These are phyloP conservation scores for Aurelia sp. DNA, from an alignment of 30 jellyfish, hydroid and myxozoan species.

Conservation along the genomic window DNA sequence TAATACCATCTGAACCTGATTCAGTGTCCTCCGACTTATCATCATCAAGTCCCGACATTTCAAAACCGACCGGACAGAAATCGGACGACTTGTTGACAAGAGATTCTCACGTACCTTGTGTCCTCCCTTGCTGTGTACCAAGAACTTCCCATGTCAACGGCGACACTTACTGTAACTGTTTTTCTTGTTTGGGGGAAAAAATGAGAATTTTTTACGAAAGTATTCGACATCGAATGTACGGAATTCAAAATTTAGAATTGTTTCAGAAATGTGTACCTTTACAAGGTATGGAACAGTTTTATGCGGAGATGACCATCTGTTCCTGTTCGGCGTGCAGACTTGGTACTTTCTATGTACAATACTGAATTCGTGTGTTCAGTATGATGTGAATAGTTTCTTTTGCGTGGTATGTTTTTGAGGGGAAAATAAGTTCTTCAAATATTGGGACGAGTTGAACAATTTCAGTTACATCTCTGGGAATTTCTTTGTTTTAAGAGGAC, in stretches of 20 bases:
- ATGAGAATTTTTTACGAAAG: too few species aligned
- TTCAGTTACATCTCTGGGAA: too few species aligned
- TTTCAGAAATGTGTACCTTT: not conserved
- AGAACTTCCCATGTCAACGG: not conserved
- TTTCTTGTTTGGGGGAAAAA: not conserved
- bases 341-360: conserved; percentile 56
- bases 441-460: too few species aligned
- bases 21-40: conserved; percentile 23
- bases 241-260: too few species aligned
- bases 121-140: not conserved
- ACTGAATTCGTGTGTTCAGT: not conserved
- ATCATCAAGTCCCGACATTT: not conserved
- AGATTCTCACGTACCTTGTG: not conserved
- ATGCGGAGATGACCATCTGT: conserved; percentile 29
- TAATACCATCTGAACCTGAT: not conserved
- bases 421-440: too few species aligned
- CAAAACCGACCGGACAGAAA: too few species aligned
- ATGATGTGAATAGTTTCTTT: not conserved
- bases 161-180: not conserved
- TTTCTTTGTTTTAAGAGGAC: too few species aligned
- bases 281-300: not conserved
- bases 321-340: conserved; percentile 55
- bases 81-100: not conserved
- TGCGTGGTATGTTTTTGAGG: too few species aligned
- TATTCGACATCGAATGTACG: too few species aligned